Percentiles rank a stretch among this genome's conserved stretches.
Conservation (phyloP, 2,797 vertebrate species). For the Thalassophryne amazonica region DNA sequence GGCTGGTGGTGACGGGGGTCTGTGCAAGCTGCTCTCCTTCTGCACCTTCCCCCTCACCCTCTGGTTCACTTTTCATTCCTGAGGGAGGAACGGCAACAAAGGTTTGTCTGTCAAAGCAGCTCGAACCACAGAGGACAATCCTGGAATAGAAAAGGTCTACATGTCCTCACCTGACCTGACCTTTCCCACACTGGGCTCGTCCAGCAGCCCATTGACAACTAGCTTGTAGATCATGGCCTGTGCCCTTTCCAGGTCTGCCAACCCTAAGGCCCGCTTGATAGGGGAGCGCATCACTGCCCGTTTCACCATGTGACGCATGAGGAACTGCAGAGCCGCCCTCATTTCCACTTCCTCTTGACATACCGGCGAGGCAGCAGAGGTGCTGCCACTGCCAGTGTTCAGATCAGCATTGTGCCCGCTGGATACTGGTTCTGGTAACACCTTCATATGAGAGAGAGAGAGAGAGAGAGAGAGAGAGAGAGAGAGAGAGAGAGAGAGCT, state of each 20-base stretch:
- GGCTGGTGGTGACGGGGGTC: constrained; percentile 95
- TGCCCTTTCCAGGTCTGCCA: constrained; percentile 93
- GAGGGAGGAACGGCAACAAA: background rate
- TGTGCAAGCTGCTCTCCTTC: constrained; percentile 89
- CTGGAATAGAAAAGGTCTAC: background rate
- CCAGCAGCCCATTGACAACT: constrained; percentile 90
- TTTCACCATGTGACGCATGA: constrained; percentile 99
- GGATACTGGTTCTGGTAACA: constrained; percentile 69
- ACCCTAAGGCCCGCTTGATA: constrained; percentile 90
- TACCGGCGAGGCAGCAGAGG: constrained; percentile 82
- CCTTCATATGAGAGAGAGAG: constrained; percentile 41
- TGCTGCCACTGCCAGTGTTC: constrained; percentile 33
- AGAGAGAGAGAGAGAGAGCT: too few relatives aligned
- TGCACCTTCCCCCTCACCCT: constrained; percentile 79
- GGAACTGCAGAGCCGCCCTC: constrained; percentile 92
- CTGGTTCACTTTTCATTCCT: constrained; percentile 80
- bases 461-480: too few relatives aligned
- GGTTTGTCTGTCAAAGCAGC: background rate
- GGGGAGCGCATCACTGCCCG: constrained; percentile 95
- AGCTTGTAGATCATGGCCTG: constrained; percentile 98
- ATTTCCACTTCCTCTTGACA: constrained; percentile 93
- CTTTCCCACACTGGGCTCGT: constrained; percentile 86
- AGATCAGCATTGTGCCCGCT: constrained; percentile 92
- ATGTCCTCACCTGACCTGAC: constrained; percentile 79
- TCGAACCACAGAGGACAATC: background rate